phyloP scores from a whole-genome alignment of 2,797 vertebrate genomes.

The Enteromius fasciolatus region DNA sequence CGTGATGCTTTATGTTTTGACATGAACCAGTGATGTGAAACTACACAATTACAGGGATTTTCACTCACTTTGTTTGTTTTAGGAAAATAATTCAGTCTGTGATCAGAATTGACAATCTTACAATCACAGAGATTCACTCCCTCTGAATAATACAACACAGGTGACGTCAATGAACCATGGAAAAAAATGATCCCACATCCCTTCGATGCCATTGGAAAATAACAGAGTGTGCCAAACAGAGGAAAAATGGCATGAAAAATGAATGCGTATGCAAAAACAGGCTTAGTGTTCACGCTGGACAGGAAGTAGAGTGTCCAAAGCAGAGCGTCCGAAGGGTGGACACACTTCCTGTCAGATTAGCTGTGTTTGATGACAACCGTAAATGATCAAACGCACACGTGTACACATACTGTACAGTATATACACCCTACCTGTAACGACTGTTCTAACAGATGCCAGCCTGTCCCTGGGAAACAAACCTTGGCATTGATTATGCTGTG shows the following conservation, averaged over 20 bases:
- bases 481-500: not conserved
- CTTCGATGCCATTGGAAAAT: slow-evolving; percentile 48
- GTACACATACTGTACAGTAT: not conserved
- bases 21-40: no score
- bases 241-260: slow-evolving; percentile 52
- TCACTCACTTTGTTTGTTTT: not conserved
- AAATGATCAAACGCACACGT: not conserved
- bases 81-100: not conserved
- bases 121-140: slow-evolving; percentile 12
- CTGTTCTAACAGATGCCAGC: not conserved
- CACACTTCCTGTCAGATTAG: slow-evolving; percentile 76
- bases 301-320: slow-evolving; percentile 69
- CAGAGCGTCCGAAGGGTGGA: slow-evolving; percentile 48
- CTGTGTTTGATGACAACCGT: slow-evolving; percentile 46
- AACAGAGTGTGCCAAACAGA: slow-evolving; percentile 51
- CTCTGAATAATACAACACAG: not conserved
- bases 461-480: not conserved
- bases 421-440: not conserved
- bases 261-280: slow-evolving; percentile 50
- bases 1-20: not conserved
- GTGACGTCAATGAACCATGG: slow-evolving; percentile 47
- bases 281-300: slow-evolving; percentile 62
- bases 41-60: not conserved
- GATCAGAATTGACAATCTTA: not conserved
- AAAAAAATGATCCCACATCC: slow-evolving; percentile 47